Percentiles rank a stretch among this genome's conserved stretches.
phyloP scores from a whole-genome alignment of 2,888 invertebrate genomes.

The Germaria angustata region DNA sequence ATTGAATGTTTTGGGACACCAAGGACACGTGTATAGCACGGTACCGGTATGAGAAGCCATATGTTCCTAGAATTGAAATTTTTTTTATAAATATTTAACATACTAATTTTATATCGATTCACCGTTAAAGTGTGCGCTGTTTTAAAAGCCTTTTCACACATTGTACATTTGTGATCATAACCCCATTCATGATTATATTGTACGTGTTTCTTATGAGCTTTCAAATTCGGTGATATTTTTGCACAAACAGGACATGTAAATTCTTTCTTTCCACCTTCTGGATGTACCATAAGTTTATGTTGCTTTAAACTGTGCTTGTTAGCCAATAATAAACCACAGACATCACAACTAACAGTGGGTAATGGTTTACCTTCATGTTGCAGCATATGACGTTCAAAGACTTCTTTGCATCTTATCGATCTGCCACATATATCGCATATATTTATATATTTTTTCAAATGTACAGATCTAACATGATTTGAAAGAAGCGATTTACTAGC shows the following conservation, averaged over 20 bases:
- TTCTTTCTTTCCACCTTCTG: constrained; percentile 73
- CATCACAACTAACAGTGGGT: constrained; percentile 73
- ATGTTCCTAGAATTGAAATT: constrained; percentile 72
- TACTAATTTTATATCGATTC: background rate
- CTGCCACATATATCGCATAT: constrained; percentile 78
- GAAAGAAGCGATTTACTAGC: constrained; percentile 74
- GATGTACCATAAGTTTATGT: constrained; percentile 76
- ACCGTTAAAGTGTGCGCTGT: constrained; percentile 76
- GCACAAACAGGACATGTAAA: constrained; percentile 74
- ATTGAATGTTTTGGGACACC: constrained; percentile 76
- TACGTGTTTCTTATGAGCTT: constrained; percentile 75
- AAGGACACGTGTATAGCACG: constrained; percentile 75
- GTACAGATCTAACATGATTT: constrained; percentile 75
- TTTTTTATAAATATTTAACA: background rate
- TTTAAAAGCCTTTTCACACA: constrained; percentile 79
- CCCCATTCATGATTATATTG: constrained; percentile 75
- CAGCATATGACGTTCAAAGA: constrained; percentile 75
- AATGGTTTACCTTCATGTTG: constrained; percentile 74
- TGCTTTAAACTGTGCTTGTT: constrained; percentile 75
- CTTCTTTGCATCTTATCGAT: constrained; percentile 73
- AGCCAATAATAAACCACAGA: constrained; percentile 74
- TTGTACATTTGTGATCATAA: constrained; percentile 75
- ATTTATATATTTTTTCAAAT: constrained; percentile 75
- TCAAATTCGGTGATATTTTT: constrained; percentile 74
- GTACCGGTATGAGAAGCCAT: constrained; percentile 77